Evolutionary conservation across 2,113 vertebrate species (phyloP), one percentile per base, ranked within the genome.

Genomic region (Callipepla squamata): DNA sequence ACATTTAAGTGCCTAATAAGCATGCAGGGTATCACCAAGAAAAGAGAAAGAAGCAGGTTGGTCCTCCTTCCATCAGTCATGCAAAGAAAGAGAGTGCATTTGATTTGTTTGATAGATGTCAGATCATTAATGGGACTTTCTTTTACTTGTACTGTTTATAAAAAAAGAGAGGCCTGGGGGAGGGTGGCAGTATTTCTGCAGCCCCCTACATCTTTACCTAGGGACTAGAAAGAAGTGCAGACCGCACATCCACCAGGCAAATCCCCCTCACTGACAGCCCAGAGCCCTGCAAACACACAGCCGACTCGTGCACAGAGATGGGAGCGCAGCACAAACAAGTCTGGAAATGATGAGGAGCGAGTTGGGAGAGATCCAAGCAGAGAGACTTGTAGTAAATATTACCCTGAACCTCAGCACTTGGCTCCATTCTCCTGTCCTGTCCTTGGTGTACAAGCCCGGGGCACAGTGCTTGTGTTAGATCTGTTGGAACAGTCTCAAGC

Each of bases 1-100:
- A 7, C 32, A 58, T 92, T 93, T 92, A 92, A 92, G n/a, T n/a
- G 85, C 28, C 74, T 90, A 42, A 85, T 50, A 79, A 51, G 72
- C 42, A 83, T 68, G 63, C 85, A 80, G 80, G 7, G 1, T 40
- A n/a, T 32, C 30, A 19, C 61, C 57, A 36, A 55, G 63, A 19
- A 73, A 58, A 79, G 34, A 53, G 26, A 47, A 57, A 68, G 5
- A 65, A 44, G 81, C 81, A 90, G 70, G 83, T 85, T 89, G 84
- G 44, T 50, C 25, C 26, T 82, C 30, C 44, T 79, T 19, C 75
- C 57, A 4, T 74, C 7, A 32, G 25, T 47, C 47, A 38, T 55
- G 73, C 53, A 38, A 36, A 80, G 74, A 59, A 58, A 30, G n/a
- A 51, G 67, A 72, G 55, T 16, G 34, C 53, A 23, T 90, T 70